Conservation (phyloP, 2,888 invertebrate species). For the Eristalinus aeneus region DNA sequence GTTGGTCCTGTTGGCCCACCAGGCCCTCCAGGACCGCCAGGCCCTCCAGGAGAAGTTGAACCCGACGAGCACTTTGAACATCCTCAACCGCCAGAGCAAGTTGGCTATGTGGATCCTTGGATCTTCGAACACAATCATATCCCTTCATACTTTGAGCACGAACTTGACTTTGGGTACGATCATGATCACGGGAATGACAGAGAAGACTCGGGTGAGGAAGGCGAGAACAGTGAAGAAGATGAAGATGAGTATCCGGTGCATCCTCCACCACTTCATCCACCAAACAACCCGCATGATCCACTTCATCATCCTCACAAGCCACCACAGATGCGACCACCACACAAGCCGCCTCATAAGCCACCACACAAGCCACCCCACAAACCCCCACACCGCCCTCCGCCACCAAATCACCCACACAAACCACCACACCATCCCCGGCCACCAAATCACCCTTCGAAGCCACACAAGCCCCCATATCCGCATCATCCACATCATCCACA, state of each 20-base stretch:
- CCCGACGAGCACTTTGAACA: not conserved
- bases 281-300: too few relatives aligned
- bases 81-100: not conserved
- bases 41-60: not conserved
- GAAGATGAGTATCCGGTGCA: not conserved
- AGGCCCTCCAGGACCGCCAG: not conserved
- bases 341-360: not conserved
- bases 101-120: not conserved
- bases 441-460: not conserved
- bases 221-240: not conserved
- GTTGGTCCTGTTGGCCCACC: not conserved
- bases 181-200: not conserved
- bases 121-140: not conserved
- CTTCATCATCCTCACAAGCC: not conserved
- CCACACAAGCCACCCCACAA: not conserved
- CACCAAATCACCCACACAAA: too few relatives aligned
- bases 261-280: not conserved
- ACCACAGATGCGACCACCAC: too few relatives aligned
- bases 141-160: not conserved
- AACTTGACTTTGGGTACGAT: constrained; percentile 6
- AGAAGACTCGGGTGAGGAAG: constrained; percentile 32
- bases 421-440: not conserved
- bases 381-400: too few relatives aligned
- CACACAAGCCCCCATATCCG: not conserved
- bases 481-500: not conserved